Percentiles rank a stretch among this genome's conserved stretches.
These are phyloP conservation scores for Heliconius melpomene DNA, from an alignment of 1,140 invertebrate species.

Conservation along the genomic window DNA sequence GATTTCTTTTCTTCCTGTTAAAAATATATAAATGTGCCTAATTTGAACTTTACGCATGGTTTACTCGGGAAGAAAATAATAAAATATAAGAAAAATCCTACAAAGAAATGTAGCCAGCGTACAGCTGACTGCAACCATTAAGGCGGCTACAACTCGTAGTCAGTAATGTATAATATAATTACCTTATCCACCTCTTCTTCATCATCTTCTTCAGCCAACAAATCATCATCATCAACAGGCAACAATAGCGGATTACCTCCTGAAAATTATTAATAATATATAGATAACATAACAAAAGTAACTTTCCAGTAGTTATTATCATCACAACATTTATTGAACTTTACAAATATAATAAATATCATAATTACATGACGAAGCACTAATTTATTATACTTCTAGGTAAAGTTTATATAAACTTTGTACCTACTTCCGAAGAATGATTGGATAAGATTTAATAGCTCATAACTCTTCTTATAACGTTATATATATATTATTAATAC, in stretches of 20 bases:
- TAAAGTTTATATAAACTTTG: background rate
- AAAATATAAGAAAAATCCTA: no score
- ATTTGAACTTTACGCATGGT: no score
- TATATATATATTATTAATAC: background rate
- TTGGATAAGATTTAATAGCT: no score
- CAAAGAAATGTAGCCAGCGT: no score
- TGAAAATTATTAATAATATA: constrained; percentile 41
- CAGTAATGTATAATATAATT: background rate
- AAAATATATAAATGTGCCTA: constrained; percentile 23
- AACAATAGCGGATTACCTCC: constrained; percentile 73
- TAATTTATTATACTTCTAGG: background rate
- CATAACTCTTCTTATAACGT: no score
- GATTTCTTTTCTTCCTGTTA: constrained; percentile 96
- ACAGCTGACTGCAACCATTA: no score
- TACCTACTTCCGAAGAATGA: no score
- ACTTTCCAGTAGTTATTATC: background rate
- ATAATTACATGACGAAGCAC: background rate
- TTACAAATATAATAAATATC: background rate
- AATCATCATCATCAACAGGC: constrained; percentile 80
- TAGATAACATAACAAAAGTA: background rate
- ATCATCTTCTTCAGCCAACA: constrained; percentile 88
- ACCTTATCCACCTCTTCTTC: constrained; percentile 89
- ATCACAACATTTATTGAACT: background rate
- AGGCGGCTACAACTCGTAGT: background rate
- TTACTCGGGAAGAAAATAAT: no score